Evolutionary conservation across 2,797 vertebrate species (phyloP).

Genomic region (Neomorphus geoffroyi): DNA sequence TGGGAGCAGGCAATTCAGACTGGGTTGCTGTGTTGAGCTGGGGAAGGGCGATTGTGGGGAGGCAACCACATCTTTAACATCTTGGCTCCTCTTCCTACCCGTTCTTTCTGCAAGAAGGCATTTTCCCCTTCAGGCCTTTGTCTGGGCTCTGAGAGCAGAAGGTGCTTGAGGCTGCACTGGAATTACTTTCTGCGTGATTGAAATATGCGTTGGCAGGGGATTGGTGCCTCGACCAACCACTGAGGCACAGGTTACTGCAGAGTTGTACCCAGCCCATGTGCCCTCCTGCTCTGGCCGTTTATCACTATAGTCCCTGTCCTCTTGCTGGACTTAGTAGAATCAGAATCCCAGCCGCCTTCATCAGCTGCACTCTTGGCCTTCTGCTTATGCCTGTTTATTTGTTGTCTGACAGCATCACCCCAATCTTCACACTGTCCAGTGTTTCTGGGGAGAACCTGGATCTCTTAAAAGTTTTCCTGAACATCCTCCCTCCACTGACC

Average conservation of each 20-base stretch:
- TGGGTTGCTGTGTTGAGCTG: not conserved
- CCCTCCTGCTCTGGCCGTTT: not conserved
- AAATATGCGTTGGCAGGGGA: not conserved
- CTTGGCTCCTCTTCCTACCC: not conserved
- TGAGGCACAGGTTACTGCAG: not conserved
- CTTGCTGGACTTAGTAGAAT: not conserved
- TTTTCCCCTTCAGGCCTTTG: not conserved
- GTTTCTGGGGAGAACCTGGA: conserved; percentile 95
- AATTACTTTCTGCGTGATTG: not conserved
- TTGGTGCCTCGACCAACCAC: not conserved
- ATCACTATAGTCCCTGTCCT: not conserved
- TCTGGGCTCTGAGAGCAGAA: not conserved
- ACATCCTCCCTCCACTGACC: conserved; percentile 96
- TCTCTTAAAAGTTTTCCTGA: conserved; percentile 95
- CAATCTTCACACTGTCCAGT: conserved; percentile 95
- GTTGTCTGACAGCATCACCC: conserved; percentile 86
- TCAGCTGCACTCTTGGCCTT: not conserved
- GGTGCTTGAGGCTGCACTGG: not conserved
- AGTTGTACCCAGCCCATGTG: not conserved
- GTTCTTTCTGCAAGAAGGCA: not conserved
- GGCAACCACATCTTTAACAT: not conserved
- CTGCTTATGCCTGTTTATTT: conserved; percentile 27
- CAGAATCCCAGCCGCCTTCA: not conserved
- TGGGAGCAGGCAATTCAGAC: not conserved
- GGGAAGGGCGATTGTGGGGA: not conserved